Percentiles rank a stretch among this genome's conserved stretches.
phyloP scores from a whole-genome alignment of 2,888 invertebrate genomes.

The Trissolcus brochymenae region DNA sequence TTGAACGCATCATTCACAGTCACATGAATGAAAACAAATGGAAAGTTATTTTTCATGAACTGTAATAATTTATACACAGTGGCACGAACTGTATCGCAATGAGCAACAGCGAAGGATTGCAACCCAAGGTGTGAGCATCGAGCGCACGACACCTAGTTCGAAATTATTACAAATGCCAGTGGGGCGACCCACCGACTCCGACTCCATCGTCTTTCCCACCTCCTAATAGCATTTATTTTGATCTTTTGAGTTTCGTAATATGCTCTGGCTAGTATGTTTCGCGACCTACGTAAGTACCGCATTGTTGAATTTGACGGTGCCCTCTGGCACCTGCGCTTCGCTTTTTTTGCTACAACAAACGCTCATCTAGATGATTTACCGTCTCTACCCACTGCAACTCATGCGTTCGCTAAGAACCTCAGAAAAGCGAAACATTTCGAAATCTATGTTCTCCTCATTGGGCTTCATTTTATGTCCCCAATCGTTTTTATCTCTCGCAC shows the following conservation, averaged over 20 bases:
- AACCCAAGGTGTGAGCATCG: conserved; percentile 35
- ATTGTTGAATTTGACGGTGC: conserved; percentile 36
- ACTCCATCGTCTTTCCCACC: conserved; percentile 65
- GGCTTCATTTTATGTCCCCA: conserved; percentile 23
- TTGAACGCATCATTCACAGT: not conserved
- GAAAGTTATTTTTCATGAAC: conserved; percentile 17
- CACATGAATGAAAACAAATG: not conserved
- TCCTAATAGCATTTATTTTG: conserved; percentile 61
- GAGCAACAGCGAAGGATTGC: conserved; percentile 37
- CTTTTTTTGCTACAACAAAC: conserved; percentile 38
- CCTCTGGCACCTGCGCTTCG: conserved; percentile 34
- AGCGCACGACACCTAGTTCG: conserved; percentile 37
- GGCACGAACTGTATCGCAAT: conserved; percentile 38
- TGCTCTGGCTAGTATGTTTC: conserved; percentile 53
- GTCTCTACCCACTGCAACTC: conserved; percentile 5
- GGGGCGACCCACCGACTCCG: conserved; percentile 60
- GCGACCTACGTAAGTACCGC: conserved; percentile 57
- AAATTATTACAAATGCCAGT: conserved; percentile 52
- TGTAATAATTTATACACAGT: conserved; percentile 45
- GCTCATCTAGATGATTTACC: conserved; percentile 45
- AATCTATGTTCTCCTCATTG: conserved; percentile 7
- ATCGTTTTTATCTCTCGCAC: conserved; percentile 17
- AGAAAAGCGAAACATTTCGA: not conserved
- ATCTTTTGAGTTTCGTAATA: conserved; percentile 39
- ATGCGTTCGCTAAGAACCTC: conserved; percentile 7